phyloP scores from a whole-genome alignment of 30 jellyfish, hydroid and myxozoan genomes.

The Turritopsis rubra region DNA sequence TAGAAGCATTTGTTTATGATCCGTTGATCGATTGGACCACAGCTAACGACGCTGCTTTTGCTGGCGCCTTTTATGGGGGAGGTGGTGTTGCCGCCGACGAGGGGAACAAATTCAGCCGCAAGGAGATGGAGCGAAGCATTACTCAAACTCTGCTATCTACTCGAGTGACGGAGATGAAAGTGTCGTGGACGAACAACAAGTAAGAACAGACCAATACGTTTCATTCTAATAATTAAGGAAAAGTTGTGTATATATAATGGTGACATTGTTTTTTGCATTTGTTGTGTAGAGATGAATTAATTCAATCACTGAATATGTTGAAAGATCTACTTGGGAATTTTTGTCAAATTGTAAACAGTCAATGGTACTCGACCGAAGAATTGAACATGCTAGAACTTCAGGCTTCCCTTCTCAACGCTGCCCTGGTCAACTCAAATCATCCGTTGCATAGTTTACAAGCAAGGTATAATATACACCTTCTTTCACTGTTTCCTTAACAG shows the following conservation, averaged over 20 bases:
- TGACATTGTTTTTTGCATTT: not conserved
- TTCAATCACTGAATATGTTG: conserved; percentile 40
- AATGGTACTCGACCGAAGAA: conserved; percentile 49
- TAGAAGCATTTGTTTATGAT: conserved; percentile 97
- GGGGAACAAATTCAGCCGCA: conserved; percentile 63
- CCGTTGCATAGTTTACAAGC: conserved; percentile 93
- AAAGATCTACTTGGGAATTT: conserved; percentile 37
- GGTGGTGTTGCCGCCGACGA: conserved; percentile 95
- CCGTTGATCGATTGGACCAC: conserved; percentile 99
- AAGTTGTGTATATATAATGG: too few relatives aligned
- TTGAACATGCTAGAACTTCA: conserved; percentile 60
- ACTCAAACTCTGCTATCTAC: conserved; percentile 90
- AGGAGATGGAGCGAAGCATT: conserved; percentile 93
- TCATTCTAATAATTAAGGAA: not conserved
- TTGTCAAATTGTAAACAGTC: conserved; percentile 46
- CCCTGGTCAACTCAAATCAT: conserved; percentile 73
- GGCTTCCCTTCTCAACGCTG: conserved; percentile 65
- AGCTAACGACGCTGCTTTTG: conserved; percentile 97
- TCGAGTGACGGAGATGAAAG: conserved; percentile 93
- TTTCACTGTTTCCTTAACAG: not conserved
- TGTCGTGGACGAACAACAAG: conserved; percentile 88
- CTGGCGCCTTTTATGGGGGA: conserved; percentile 99
- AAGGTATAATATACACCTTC: conserved; percentile 69
- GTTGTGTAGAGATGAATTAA: conserved; percentile 70
- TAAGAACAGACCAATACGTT: not conserved